Conservation (phyloP, 2,888 invertebrate species). For the Chrysodeixis includens region DNA sequence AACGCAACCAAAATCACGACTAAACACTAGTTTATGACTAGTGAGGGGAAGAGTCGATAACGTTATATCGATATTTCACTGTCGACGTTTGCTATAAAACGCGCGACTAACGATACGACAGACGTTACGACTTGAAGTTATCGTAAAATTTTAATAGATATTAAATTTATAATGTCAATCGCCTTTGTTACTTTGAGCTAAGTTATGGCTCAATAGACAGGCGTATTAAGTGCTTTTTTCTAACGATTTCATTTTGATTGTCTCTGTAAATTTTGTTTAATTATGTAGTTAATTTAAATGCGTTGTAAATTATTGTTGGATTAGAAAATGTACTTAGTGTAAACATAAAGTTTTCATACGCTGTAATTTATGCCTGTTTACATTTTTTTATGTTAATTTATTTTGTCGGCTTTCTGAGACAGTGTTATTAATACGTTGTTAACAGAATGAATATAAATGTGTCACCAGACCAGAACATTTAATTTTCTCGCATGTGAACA, state of each 20-base stretch:
- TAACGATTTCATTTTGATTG: constrained; percentile 35
- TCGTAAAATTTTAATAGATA: constrained; percentile 58
- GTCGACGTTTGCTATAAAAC: constrained; percentile 59
- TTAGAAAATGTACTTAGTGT: neutral
- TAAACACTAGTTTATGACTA: constrained; percentile 46
- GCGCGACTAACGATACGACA: constrained; percentile 49
- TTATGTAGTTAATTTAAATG: constrained; percentile 26
- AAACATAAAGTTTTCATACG: neutral
- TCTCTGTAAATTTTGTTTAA: constrained; percentile 50
- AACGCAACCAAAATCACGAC: constrained; percentile 39
- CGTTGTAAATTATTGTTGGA: neutral
- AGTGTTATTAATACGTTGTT: too few relatives aligned
- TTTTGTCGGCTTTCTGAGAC: neutral
- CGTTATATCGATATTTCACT: constrained; percentile 63
- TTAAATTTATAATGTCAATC: constrained; percentile 61
- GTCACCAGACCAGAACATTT: too few relatives aligned
- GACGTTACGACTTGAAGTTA: constrained; percentile 57
- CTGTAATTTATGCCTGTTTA: neutral
- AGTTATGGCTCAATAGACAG: constrained; percentile 52
- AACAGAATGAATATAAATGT: too few relatives aligned
- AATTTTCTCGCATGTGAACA: too few relatives aligned
- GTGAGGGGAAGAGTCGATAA: constrained; percentile 62
- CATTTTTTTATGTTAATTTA: neutral
- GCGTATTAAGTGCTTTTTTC: constrained; percentile 43
- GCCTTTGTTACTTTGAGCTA: constrained; percentile 53